phyloP scores from a whole-genome alignment of 2,888 invertebrate species.

The Chloroclysta siterata region DNA sequence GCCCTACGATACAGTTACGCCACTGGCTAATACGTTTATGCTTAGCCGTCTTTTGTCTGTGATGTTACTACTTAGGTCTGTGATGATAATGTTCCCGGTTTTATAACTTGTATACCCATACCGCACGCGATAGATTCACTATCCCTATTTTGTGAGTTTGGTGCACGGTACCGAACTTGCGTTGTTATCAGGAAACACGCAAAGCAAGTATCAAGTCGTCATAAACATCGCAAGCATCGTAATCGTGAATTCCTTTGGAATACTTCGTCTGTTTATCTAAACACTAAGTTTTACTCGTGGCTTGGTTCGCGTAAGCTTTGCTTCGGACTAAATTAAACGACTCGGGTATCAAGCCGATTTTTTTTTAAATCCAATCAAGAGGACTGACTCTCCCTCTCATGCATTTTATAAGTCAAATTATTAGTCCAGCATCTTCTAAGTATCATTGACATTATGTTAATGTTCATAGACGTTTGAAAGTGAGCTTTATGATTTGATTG shows the following conservation, averaged over 20 bases:
- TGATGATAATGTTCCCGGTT: too few species aligned
- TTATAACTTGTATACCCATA: too few species aligned
- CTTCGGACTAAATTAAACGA: not conserved
- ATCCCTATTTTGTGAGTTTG: conserved; percentile 14
- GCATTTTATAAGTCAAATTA: too few species aligned
- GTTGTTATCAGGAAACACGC: conserved; percentile 17
- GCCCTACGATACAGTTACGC: too few species aligned
- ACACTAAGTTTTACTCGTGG: not conserved
- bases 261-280: not conserved
- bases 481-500: too few species aligned
- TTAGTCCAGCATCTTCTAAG: too few species aligned
- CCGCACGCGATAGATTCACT: not conserved
- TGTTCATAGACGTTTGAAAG: too few species aligned
- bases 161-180: conserved; percentile 13
- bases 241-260: not conserved
- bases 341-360: not conserved
- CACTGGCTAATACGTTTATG: too few species aligned
- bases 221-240: not conserved
- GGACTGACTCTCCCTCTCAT: too few species aligned
- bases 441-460: too few species aligned
- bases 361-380: not conserved
- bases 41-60: too few species aligned
- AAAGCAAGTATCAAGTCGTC: conserved; percentile 3
- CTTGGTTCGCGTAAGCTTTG: not conserved
- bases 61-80: too few species aligned